Conservation (phyloP, 2,797 vertebrate genomes). For the Pyrocephalus nanus region DNA sequence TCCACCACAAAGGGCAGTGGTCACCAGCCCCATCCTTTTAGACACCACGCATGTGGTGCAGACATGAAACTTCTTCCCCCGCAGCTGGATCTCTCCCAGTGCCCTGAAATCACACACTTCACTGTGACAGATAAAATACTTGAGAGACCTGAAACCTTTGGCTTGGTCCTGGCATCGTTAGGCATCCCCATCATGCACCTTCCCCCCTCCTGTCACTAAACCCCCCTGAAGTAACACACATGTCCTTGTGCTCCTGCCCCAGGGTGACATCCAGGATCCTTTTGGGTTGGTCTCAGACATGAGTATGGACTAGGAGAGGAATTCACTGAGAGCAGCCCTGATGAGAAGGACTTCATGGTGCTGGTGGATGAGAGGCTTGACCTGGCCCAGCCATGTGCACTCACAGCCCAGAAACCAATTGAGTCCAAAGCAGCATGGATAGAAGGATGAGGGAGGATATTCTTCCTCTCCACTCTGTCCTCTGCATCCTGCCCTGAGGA, state of each 20-base stretch:
- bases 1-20: background rate
- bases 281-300: background rate
- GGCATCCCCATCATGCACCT: background rate
- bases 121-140: background rate
- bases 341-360: background rate
- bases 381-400: background rate
- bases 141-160: background rate
- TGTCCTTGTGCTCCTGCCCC: rapidly evolving
- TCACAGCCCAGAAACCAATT: background rate
- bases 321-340: background rate
- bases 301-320: background rate
- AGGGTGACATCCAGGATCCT: background rate
- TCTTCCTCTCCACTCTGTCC: background rate
- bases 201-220: rapidly evolving
- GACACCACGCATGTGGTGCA: rapidly evolving
- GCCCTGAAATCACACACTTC: background rate
- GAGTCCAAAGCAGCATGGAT: background rate
- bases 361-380: background rate
- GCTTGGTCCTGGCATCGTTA: rapidly evolving
- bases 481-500: background rate
- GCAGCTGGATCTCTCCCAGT: background rate
- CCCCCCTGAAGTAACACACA: background rate
- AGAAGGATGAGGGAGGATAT: background rate
- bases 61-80: background rate
- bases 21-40: background rate